Conservation (phyloP, 2,888 invertebrate genomes). For the Frankliniella intonsa region DNA sequence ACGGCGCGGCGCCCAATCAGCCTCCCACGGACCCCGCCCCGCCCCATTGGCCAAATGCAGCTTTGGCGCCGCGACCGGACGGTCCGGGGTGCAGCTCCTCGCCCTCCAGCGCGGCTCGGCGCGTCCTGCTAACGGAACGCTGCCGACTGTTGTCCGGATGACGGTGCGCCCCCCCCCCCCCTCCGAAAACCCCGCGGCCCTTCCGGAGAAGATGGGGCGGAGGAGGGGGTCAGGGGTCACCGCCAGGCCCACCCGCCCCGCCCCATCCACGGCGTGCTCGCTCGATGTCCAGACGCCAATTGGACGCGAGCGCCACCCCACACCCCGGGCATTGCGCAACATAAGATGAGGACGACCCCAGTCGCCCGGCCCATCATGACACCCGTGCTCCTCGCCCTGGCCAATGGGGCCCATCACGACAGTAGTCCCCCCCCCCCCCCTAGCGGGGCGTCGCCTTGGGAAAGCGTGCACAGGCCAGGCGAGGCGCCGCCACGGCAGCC, state of each 20-base stretch:
- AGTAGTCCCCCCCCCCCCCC: no score
- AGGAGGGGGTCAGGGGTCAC: not conserved
- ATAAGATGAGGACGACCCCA: no score
- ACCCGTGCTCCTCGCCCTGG: no score
- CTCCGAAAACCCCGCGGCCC: not conserved
- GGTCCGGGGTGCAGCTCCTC: not conserved
- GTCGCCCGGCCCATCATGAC: no score
- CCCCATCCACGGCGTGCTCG: no score
- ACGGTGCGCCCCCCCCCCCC: not conserved
- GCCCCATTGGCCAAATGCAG: no score
- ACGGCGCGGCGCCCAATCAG: not conserved
- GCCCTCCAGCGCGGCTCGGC: not conserved
- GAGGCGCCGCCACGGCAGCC: not conserved
- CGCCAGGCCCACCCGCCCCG: not conserved
- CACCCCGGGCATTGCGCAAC: no score
- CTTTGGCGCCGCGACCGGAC: no score
- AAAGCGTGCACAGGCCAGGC: not conserved
- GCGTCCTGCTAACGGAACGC: not conserved
- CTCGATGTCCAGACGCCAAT: no score
- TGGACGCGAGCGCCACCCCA: no score
- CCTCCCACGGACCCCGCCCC: not conserved
- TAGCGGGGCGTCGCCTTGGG: conserved; percentile 1
- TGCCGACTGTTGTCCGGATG: not conserved
- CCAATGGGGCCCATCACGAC: no score
- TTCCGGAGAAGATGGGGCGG: not conserved